Conservation (phyloP, 2,888 invertebrate species). For the Phengaris alcon region DNA sequence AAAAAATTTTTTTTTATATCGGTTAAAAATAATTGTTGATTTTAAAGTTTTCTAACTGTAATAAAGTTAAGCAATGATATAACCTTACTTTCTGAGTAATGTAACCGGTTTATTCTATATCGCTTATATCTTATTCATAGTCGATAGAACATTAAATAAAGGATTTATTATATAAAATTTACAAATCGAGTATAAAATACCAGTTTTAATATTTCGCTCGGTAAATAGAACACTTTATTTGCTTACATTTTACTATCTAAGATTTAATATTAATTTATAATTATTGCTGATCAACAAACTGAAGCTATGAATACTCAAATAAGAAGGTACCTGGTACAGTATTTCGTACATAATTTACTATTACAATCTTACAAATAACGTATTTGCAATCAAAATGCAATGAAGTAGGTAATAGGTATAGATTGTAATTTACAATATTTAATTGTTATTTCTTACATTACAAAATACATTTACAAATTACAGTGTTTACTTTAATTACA, state of each 20-base stretch:
- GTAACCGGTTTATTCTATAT: background rate
- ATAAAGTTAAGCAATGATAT: background rate
- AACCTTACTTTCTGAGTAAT: background rate
- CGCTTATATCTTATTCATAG: background rate
- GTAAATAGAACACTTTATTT: constrained; percentile 24
- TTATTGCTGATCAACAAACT: constrained; percentile 2
- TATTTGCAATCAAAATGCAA: background rate
- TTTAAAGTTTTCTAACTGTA: background rate
- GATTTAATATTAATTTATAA: background rate
- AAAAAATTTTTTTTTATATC: background rate
- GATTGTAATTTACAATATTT: background rate
- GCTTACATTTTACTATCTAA: constrained; percentile 14
- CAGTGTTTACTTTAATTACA: background rate
- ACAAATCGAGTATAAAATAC: constrained; percentile 25
- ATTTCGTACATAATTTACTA: background rate
- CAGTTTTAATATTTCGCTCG: constrained; percentile 26
- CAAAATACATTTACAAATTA: background rate
- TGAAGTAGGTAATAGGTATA: background rate
- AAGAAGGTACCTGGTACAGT: background rate
- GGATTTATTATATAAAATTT: constrained; percentile 18
- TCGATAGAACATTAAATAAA: constrained; percentile 15
- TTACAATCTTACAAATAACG: background rate
- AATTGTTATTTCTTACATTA: background rate
- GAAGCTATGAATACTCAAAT: constrained; percentile 7
- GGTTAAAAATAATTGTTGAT: background rate